Evolutionary conservation across 2,797 vertebrate species (phyloP), one percentile per base, ranked within the genome.

Genomic region (Crax fasciolata): DNA sequence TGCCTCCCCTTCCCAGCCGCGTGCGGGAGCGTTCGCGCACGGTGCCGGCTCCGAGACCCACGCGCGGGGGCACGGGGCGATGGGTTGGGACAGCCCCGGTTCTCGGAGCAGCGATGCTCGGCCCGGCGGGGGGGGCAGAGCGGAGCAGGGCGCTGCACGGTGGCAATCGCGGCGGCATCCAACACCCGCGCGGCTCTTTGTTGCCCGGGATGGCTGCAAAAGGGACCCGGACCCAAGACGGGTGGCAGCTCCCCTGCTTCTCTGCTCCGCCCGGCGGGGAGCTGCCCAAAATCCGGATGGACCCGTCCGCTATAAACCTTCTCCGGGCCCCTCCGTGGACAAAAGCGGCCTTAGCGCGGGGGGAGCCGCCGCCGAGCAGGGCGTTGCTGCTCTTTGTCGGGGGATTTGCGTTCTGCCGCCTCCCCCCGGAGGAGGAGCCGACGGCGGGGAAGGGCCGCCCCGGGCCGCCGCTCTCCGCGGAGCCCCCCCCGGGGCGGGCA

Each of bases 371-470:
- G 82, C 75, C 83, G 86, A 79, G 72, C 94, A 70, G 96, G 97
- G 97, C 97, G 97, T 95, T 90, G 94, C 97, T 91, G 90, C 84
- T 95, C 97, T 97, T 98, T 97, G 97, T 98, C 97, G 95, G 93
- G 97, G 96, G 96, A 97, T 96, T 96, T 95, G 96, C 87, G n/a
- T 28, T 27, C 80, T 84, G 89, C 89, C 87, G 54, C 85, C 52
- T 57, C 77, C 77, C 68, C 84, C 83, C 83, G 82, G 57, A 89
- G 95, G 91, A 96, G 94, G 38, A 70, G 52, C 52, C 52, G 52
- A 18, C 52, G 52, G 52, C 28, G 52, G 52, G 27, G 52, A 54
- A 54, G 28, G 52, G 52, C 52, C 52, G 52, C 52, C 17, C 52
- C 52, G 52, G 51, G 51, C 51, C 51, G 27, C 51, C 25, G 51